Evolutionary conservation across 2,797 vertebrate species (phyloP).

Genomic region (Phrynocephalus guinanensis): DNA sequence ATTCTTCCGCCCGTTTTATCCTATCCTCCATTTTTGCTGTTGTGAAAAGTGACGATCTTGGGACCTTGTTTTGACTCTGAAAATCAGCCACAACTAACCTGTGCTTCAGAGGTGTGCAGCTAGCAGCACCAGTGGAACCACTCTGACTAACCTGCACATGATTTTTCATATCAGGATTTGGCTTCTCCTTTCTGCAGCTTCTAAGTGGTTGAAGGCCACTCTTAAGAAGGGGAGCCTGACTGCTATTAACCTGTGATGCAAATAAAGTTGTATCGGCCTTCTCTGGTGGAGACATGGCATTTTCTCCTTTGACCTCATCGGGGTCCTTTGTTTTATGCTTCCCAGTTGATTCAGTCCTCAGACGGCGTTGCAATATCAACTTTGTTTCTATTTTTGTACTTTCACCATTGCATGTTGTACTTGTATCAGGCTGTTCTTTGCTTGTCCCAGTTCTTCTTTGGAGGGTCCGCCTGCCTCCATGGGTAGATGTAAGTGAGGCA

Average conservation of each 20-base stretch:
- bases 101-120: accelerated
- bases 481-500: slow-evolving; percentile 22
- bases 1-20: slow-evolving; percentile 74
- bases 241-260: slow-evolving; percentile 57
- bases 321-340: slow-evolving; percentile 46
- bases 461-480: slow-evolving; percentile 76
- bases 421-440: slow-evolving; percentile 62
- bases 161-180: slow-evolving; percentile 47
- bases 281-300: neutral
- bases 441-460: slow-evolving; percentile 81
- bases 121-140: slow-evolving; percentile 25
- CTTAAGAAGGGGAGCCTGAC: neutral
- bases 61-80: slow-evolving; percentile 21
- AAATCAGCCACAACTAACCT: neutral
- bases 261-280: slow-evolving; percentile 55
- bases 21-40: slow-evolving; percentile 72
- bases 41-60: slow-evolving; percentile 39
- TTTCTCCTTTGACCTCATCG: slow-evolving; percentile 35
- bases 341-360: slow-evolving; percentile 72
- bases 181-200: slow-evolving; percentile 54
- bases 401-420: slow-evolving; percentile 42
- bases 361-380: slow-evolving; percentile 78
- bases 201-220: slow-evolving; percentile 52
- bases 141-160: neutral
- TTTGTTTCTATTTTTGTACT: slow-evolving; percentile 72